Conservation (phyloP, 2,113 vertebrate species). For the Sebastes schlegelii region DNA sequence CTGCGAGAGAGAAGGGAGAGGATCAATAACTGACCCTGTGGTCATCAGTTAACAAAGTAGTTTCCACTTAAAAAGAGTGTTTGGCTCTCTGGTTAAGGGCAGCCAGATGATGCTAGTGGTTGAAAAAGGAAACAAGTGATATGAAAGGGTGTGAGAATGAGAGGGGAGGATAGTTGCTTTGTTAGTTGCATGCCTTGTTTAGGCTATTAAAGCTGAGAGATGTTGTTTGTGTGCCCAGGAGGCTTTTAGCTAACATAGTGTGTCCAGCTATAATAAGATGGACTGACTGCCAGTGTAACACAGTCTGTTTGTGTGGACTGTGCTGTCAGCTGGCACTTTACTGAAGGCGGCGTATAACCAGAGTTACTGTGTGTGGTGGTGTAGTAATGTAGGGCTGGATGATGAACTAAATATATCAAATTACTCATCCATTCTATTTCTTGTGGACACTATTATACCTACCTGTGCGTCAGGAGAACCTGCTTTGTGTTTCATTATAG, state of each 20-base stretch:
- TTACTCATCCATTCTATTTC: neutral
- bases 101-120: conserved; percentile 81
- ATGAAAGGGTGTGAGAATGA: conserved; percentile 75
- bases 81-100: conserved; percentile 81
- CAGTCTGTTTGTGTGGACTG: conserved; percentile 41
- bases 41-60: conserved; percentile 86
- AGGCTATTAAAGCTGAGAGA: conserved; percentile 75
- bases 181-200: conserved; percentile 76
- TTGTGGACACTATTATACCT: neutral
- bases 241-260: conserved; percentile 70
- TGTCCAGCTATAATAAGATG: conserved; percentile 74
- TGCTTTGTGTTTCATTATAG: neutral
- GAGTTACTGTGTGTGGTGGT: neutral
- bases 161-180: conserved; percentile 71
- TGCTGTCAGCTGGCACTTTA: conserved; percentile 46
- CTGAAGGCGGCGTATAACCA: conserved; percentile 18
- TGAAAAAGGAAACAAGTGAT: conserved; percentile 79
- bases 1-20: conserved; percentile 72
- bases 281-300: conserved; percentile 49
- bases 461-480: neutral
- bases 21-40: conserved; percentile 86
- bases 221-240: conserved; percentile 73
- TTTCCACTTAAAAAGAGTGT: conserved; percentile 81
- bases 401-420: neutral
- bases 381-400: neutral